Evolutionary conservation across 2,113 vertebrate species (phyloP).

Genomic region (Drymodes brunneopygia): DNA sequence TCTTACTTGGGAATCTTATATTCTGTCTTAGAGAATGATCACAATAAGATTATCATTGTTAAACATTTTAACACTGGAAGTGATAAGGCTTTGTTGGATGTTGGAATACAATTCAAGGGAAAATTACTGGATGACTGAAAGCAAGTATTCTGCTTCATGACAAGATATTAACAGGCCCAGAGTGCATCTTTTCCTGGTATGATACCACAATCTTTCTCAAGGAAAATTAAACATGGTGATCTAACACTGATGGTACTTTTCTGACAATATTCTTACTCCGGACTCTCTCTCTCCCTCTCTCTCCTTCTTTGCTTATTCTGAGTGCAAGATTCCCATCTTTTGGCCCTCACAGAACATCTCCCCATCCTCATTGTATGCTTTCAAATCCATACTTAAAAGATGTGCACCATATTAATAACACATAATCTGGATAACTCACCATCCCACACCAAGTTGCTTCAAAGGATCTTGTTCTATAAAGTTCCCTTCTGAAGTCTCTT

Average conservation of each 20-base stretch:
- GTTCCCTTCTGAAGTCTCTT: background rate
- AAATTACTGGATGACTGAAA: background rate
- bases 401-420: background rate
- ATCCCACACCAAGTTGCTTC: fast-evolving
- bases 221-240: background rate
- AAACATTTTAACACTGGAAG: background rate
- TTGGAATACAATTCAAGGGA: background rate
- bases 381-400: background rate
- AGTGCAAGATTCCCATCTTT: background rate
- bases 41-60: background rate
- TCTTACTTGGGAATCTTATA: background rate
- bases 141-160: background rate
- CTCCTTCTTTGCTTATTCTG: background rate
- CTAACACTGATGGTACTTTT: background rate
- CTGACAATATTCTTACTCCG: background rate
- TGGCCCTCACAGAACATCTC: background rate
- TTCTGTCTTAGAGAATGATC: background rate
- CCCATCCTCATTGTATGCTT: background rate
- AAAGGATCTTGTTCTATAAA: background rate
- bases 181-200: background rate
- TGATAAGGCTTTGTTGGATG: background rate
- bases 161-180: background rate
- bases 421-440: background rate
- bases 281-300: background rate
- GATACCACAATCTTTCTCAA: background rate